Conservation (phyloP, 2,113 vertebrate genomes). For the Bubalus kerabau region DNA sequence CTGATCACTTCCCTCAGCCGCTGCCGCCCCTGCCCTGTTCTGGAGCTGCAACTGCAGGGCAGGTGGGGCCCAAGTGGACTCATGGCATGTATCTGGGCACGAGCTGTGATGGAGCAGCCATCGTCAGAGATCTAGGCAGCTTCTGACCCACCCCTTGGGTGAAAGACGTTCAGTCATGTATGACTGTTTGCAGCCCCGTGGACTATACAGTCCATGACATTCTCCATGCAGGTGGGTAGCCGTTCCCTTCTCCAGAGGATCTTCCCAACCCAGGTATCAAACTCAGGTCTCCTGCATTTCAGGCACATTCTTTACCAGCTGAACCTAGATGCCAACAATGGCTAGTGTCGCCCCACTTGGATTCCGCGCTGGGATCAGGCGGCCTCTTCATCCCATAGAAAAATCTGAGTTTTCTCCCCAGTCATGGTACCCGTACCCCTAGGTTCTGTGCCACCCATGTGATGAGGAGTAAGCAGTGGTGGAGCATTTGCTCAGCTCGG, state of each 20-base stretch:
- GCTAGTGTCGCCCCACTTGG: accelerated
- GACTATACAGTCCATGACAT: background rate
- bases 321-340: background rate
- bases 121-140: background rate
- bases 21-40: background rate
- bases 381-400: background rate
- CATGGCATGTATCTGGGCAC: background rate
- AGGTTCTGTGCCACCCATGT: background rate
- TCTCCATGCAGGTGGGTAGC: background rate
- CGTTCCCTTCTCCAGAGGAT: background rate
- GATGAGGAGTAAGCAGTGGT: background rate
- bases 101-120: background rate
- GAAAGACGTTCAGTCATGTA: background rate
- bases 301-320: background rate
- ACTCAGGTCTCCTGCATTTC: background rate
- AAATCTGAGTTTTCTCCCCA: background rate
- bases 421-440: background rate
- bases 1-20: background rate
- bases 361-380: background rate
- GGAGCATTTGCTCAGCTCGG: background rate
- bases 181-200: background rate
- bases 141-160: background rate
- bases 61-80: background rate
- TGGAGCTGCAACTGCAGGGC: background rate
- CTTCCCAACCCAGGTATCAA: background rate